A percentile compares a stretch with the other conserved stretches of the same genome.
These are phyloP conservation scores for Bubo blakistoni DNA, from an alignment of 2,113 vertebrate species.

Conservation along the genomic window DNA sequence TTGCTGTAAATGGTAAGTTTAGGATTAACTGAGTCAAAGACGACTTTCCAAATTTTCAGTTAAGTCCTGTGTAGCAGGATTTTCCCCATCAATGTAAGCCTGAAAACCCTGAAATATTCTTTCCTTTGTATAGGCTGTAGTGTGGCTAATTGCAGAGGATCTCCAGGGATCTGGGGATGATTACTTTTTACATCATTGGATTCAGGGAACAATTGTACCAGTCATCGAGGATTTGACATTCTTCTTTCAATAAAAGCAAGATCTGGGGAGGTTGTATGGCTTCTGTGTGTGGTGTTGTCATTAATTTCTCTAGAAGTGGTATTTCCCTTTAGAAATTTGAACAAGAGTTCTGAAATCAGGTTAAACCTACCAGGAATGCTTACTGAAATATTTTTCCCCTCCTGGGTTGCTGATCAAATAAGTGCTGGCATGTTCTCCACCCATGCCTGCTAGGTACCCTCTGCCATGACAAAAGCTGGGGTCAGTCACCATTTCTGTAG, in stretches of 20 bases:
- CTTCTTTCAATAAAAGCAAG: conserved; percentile 34
- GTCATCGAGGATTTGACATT: neutral
- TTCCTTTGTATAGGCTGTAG: conserved; percentile 20
- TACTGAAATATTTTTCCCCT: neutral
- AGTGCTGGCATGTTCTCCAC: neutral
- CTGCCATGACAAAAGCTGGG: neutral
- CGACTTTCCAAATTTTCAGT: neutral
- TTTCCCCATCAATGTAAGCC: neutral
- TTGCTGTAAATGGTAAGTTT: conserved; percentile 53
- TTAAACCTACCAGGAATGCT: neutral
- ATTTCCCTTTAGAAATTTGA: neutral
- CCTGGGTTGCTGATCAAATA: neutral
- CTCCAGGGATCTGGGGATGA: neutral
- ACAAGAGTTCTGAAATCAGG: neutral
- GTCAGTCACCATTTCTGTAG: neutral
- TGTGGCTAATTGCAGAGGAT: neutral
- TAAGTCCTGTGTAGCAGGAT: neutral
- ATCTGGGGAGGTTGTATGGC: neutral
- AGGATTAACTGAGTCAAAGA: neutral
- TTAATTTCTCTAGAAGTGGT: neutral
- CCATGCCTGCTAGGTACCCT: neutral
- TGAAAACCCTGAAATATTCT: neutral
- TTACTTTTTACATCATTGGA: accelerated
- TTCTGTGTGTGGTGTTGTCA: neutral
- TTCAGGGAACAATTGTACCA: neutral